Base-by-base conservation (phyloP, 2,888 invertebrate species). In the Xanthostigma xanthostigma region DNA sequence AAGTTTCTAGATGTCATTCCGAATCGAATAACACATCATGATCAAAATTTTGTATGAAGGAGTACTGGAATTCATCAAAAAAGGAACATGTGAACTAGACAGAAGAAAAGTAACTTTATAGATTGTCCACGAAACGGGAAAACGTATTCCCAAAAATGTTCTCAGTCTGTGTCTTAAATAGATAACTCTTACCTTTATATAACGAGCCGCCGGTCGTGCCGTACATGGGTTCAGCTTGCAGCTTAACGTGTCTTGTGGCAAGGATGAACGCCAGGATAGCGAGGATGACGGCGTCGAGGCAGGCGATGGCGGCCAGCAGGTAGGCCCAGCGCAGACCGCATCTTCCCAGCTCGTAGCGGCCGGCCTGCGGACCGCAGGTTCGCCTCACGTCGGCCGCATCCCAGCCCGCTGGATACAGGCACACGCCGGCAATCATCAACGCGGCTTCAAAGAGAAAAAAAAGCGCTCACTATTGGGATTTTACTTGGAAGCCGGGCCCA, bases 271-370 rank as follows among this genome's bases (percentile, higher is more conserved):
- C 95, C 50, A 96, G 74, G 0, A 88, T 83, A 0, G 94, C 81
- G 53, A 94, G 73, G 51, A 92, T 89, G 46, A 84, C 71, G 46
- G 89, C 89, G 65, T 93, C 93, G 56, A 87, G 66, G 48, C 89
- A 84, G 1, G 86, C 92, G 53, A 96, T 91, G 51, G 89, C 85
- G 8, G 93, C 94, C 58, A 96, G 73, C 10, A 94, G 80, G 68
- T 90, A 94, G 5, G 94, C 94, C 93, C 93, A 93, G 59, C 91
- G 79, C 48, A 96, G 77, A 53, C 84, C 85, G 64, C 96, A 96
- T 27, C 84, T 79, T 37, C 92, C 95, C 68, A 75, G 72, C 59
- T 75, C 72, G 55, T 81, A 87, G 58, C 83, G 83, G 58, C 84
- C 84, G 0, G 87, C 85, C 1, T 82, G 76, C 10, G 82, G 77